Evolutionary conservation across 2,113 vertebrate genomes (phyloP).

Genomic region (Morphnarchus princeps): DNA sequence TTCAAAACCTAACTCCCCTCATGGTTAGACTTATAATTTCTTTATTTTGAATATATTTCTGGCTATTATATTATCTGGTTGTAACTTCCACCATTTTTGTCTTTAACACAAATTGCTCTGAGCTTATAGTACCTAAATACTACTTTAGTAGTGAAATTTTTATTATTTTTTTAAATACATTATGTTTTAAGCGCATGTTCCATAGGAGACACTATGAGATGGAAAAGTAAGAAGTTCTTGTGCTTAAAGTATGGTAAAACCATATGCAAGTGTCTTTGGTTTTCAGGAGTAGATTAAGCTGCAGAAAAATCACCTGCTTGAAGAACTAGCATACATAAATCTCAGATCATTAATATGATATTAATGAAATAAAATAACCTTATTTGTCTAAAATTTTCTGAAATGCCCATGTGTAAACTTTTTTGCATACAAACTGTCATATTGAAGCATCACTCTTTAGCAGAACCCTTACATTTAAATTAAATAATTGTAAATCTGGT

Average conservation of each 20-base stretch:
- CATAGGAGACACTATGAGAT: background rate
- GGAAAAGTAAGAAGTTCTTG: background rate
- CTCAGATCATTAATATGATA: background rate
- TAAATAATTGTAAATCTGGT: background rate
- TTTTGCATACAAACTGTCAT: background rate
- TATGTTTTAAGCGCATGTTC: background rate
- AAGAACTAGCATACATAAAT: background rate
- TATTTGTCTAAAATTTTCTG: background rate
- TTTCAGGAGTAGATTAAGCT: background rate
- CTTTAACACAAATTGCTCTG: background rate
- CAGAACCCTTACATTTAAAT: background rate
- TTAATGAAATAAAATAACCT: background rate
- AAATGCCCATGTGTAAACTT: background rate
- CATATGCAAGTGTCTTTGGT: background rate
- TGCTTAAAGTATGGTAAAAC: background rate
- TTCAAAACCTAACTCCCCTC: background rate
- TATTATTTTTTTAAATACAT: background rate
- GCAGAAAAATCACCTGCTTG: background rate
- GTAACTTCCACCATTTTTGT: background rate
- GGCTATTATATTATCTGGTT: background rate
- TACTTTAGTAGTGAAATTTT: background rate
- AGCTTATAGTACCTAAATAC: background rate
- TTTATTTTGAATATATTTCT: background rate
- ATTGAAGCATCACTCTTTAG: background rate
- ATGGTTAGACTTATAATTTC: background rate